A percentile compares a stretch with the other conserved stretches of the same genome.
phyloP scores from a whole-genome alignment of 2,888 invertebrate species.

The Pseudococcus longispinus region DNA sequence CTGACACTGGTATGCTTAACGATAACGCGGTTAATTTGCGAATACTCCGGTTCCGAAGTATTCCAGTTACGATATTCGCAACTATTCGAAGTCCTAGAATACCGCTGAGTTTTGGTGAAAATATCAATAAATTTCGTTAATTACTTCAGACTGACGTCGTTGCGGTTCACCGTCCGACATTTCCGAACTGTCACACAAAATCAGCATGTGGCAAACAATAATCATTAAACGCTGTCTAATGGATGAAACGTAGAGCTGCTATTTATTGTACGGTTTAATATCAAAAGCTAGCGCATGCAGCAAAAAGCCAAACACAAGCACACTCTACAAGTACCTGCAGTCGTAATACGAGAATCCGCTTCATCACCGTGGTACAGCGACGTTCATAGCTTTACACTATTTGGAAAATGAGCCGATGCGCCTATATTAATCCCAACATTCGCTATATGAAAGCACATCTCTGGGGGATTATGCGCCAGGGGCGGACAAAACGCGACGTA shows the following conservation, averaged over 20 bases:
- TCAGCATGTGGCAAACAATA: constrained; percentile 38
- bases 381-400: neutral
- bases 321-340: neutral
- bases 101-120: neutral
- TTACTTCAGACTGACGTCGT: constrained; percentile 8
- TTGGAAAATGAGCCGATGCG: constrained; percentile 32
- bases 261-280: neutral
- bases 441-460: constrained; percentile 16
- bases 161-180: constrained; percentile 4
- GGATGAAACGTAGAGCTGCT: neutral
- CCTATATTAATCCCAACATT: constrained; percentile 23
- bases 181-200: constrained; percentile 36
- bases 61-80: neutral
- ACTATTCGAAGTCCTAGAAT: neutral
- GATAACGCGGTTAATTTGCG: constrained; percentile 9
- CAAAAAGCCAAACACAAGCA: neutral
- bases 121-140: constrained; percentile 39
- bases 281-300: neutral
- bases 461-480: constrained; percentile 5
- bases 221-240: constrained; percentile 22
- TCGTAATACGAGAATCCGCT: neutral
- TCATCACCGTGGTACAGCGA: neutral
- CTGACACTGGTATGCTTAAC: neutral
- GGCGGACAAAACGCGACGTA: neutral
- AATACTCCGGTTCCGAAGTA: neutral